Base-by-base conservation (phyloP, 2,888 invertebrate species). In the Isoperla grammatica region DNA sequence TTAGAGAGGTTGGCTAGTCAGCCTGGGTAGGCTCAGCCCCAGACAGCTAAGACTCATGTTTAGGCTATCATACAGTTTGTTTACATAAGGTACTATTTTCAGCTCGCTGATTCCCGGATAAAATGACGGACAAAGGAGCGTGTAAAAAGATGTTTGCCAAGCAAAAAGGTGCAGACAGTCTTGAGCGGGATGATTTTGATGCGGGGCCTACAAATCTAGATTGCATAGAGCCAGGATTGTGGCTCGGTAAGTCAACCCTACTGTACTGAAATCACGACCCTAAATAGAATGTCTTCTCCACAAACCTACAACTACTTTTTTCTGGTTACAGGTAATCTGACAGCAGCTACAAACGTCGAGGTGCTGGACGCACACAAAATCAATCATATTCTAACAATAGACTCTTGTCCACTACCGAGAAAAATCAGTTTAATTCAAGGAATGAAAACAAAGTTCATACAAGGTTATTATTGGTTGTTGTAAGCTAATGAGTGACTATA, bases 361-460 rank as follows among this genome's bases (percentile, higher is more conserved):
- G 84, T 84, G 29, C 69, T 92, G 59, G 81, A 81, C 61, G 79
- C 80, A 50, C 77, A 83, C 22, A 80, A 83, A 65, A 85, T 93
- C 61, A 85, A 83, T 1, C 86, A 90, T 70, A 87, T 94, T 66
- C 76, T 94, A 49, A 92, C 93, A 0, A 80, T 93, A 61, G 93
- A 93, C 70, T 83, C 90, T 12, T 89, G 91, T 69, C 92, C 93
- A 0, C 74, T 94, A 65, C 91, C 93, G 0, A 77, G 86, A 66
- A 83, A 83, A 63, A 83, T 91, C 58, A 77, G 84, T 39, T 84
- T 86, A 66, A 75, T 86, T 39, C 81, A 81, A 53, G 80, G 84
- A 65, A 74, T 91, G 22, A 82, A 76, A 45, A 83, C 84, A 43
- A 88, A 88, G 73, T 92, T 83, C 73, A 81, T 93, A 60, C 87